These are phyloP conservation scores for Desoria tigrina DNA, from an alignment of 2,888 invertebrate genomes.

Conservation along the genomic window DNA sequence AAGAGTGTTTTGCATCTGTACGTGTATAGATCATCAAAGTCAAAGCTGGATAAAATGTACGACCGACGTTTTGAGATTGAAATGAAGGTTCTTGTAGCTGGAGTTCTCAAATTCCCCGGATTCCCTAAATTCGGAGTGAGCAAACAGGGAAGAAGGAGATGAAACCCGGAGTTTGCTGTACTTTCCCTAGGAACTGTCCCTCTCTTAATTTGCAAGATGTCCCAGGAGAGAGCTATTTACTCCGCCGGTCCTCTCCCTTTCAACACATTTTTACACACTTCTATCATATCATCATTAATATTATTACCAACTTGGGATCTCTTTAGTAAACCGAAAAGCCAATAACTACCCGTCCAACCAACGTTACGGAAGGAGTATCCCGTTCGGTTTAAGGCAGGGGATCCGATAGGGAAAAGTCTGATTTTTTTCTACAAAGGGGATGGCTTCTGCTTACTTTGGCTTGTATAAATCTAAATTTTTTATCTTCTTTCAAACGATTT, in stretches of 20 bases:
- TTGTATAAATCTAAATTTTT: constrained; percentile 5
- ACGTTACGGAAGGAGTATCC: no score
- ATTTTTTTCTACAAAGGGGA: not conserved
- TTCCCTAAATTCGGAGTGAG: not conserved
- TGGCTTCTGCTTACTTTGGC: not conserved
- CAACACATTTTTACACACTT: constrained; percentile 22
- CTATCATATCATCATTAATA: constrained; percentile 20
- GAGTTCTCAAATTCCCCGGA: constrained; percentile 1
- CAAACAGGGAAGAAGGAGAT: not conserved
- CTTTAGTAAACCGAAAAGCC: constrained; percentile 13
- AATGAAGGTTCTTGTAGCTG: not conserved
- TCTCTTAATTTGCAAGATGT: constrained; percentile 6
- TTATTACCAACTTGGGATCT: constrained; percentile 24
- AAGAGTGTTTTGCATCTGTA: no score
- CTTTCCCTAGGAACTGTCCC: no score
- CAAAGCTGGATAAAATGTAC: no score
- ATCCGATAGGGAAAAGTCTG: not conserved
- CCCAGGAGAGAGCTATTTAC: constrained; percentile 18
- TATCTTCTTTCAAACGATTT: no score
- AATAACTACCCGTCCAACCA: not conserved
- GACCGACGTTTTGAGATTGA: no score
- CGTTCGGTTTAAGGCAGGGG: not conserved
- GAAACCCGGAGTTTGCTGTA: not conserved
- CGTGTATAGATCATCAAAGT: no score
- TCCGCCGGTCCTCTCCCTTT: constrained; percentile 8